Conservation (phyloP, 2,888 invertebrate species). For the Drosophila nr. medialis region DNA sequence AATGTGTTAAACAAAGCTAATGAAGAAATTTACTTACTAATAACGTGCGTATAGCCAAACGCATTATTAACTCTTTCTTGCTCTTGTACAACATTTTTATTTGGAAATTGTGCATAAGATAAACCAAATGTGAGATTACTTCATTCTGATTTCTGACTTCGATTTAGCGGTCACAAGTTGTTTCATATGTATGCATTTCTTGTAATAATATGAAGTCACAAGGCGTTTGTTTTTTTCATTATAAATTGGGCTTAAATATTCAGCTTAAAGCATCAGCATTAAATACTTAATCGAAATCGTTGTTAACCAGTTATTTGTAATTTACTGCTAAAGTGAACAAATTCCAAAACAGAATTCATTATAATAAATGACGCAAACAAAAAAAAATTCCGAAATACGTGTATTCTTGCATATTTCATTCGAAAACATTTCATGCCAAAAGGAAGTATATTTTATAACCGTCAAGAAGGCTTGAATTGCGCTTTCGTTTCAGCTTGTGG, state of each 20-base stretch:
- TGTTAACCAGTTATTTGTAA: constrained; percentile 1
- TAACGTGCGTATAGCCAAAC: constrained; percentile 16
- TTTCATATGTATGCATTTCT: not conserved
- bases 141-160: not conserved
- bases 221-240: not conserved
- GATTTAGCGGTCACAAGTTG: not conserved
- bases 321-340: not conserved
- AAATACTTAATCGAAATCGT: not conserved
- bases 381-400: constrained; percentile 14
- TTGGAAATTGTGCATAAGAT: not conserved
- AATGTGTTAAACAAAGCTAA: constrained; percentile 53
- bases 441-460: not conserved
- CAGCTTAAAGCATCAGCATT: not conserved
- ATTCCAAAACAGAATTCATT: not conserved
- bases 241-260: not conserved
- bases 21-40: constrained; percentile 33
- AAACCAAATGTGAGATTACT: not conserved
- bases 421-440: constrained; percentile 8
- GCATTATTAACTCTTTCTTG: constrained; percentile 1
- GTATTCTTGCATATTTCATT: constrained; percentile 10
- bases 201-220: not conserved
- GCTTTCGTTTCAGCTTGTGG: constrained; percentile 1
- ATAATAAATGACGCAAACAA: not conserved
- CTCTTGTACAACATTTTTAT: not conserved
- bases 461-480: constrained; percentile 1